These are phyloP conservation scores for Rhea americana DNA, from an alignment of 2,113 vertebrate genomes.

Conservation along the genomic window DNA sequence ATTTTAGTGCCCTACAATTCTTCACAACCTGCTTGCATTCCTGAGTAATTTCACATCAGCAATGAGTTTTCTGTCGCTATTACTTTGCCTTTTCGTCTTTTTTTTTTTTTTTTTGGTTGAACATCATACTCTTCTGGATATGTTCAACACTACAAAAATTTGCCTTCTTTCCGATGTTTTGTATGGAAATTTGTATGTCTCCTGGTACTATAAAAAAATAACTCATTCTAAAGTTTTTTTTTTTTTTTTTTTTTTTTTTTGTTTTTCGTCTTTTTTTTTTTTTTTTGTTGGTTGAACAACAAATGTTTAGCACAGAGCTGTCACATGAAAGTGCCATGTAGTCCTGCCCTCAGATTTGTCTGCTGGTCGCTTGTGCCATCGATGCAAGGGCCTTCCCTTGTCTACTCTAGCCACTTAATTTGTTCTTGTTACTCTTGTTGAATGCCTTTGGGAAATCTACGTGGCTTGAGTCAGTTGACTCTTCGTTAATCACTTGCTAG, in stretches of 20 bases:
- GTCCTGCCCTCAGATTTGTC: constrained; percentile 17
- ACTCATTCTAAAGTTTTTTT: too few species aligned
- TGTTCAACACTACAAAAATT: too few species aligned
- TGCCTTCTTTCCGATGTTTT: too few species aligned
- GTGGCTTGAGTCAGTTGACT: not conserved
- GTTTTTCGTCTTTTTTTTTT: not conserved
- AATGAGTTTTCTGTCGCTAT: constrained; percentile 7
- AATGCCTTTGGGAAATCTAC: not conserved
- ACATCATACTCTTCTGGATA: too few species aligned
- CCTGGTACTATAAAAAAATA: too few species aligned
- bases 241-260: too few species aligned
- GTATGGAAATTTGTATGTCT: too few species aligned
- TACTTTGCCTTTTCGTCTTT: not conserved
- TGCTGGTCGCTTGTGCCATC: not conserved
- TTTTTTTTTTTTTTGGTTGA: not conserved
- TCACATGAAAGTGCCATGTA: not conserved
- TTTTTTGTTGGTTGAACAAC: not conserved
- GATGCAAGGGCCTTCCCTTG: not conserved
- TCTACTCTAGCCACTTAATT: not conserved
- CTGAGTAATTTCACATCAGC: not conserved
- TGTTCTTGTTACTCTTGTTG: not conserved
- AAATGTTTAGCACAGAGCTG: not conserved
- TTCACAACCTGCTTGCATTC: not conserved
- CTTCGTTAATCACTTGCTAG: not conserved
- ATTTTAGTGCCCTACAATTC: not conserved